Evolutionary conservation across 2,797 vertebrate species (phyloP), one percentile per base, ranked within the genome.

Genomic region (Mustela erminea): DNA sequence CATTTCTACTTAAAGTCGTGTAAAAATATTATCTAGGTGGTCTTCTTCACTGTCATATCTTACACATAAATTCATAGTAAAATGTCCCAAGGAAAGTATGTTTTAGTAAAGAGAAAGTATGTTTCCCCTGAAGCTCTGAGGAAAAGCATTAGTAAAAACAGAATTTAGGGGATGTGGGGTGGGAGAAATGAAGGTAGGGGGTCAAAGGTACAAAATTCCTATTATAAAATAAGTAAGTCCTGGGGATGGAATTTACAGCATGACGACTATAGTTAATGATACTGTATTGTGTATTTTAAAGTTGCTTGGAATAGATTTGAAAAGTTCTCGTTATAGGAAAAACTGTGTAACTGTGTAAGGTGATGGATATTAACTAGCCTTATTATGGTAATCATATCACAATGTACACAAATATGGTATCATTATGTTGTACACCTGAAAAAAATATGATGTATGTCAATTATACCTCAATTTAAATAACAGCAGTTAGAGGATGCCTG

Each of bases 61-160:
- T 78, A 74, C 91, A 80, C 90, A 21, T 35, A 70, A 93, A 3
- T n/a, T 91, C 10, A 88, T 3, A 12, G 56, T 46, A 95, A 81
- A 93, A 64, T 77, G 23, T 54, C 4, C 23, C 43, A 93, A 74
- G 10, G 15, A 78, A 87, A 74, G 23, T 17, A 52, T 52, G 62
- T 91, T 90, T 88, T 72, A 91, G 6, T 85, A 56, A 41, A 77
- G 52, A 95, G 41, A 43, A 88, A 78, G 21, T 12, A 52, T 43
- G 21, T 94, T 92, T 96, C 95, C 58, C 8, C 54, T 70, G 54
- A 88, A 64, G 25, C n/a, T 86, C 18, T 60, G n/a, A 90, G 62
- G 21, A 84, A 85, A 86, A 85, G 64, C 66, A 89, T 21, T 52
- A 10, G 4, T 84, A 78, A 82, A 91, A 66, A 91, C 52, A 83